Conservation (phyloP, 2,888 invertebrate genomes). For the Tiliacea citrago region DNA sequence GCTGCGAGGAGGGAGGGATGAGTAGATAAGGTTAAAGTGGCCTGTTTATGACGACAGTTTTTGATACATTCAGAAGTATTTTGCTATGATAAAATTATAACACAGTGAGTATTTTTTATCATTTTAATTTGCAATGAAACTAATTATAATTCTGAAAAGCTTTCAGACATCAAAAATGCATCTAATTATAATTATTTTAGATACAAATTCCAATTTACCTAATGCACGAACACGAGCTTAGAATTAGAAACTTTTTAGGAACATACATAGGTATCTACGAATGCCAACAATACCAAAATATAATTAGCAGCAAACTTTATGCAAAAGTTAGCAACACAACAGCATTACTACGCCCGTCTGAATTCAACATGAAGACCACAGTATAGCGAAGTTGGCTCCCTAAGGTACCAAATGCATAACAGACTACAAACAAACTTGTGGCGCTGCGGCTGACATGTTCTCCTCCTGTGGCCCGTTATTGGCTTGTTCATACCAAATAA, state of each 20-base stretch:
- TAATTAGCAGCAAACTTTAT: slow-evolving; percentile 62
- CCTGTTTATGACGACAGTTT: neutral
- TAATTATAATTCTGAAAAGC: neutral
- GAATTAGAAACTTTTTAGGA: slow-evolving; percentile 46
- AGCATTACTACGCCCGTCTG: slow-evolving; percentile 58
- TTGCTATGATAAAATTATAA: neutral
- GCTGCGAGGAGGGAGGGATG: neutral
- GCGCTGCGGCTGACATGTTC: slow-evolving; percentile 56
- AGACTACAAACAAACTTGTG: slow-evolving; percentile 62
- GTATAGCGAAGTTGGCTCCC: slow-evolving; percentile 63
- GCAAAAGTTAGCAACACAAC: slow-evolving; percentile 52
- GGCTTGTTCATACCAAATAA: slow-evolving; percentile 48
- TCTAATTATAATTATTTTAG: neutral
- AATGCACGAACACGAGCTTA: slow-evolving; percentile 51
- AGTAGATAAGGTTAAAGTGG: neutral
- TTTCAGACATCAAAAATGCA: neutral
- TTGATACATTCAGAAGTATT: neutral
- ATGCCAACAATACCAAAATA: slow-evolving; percentile 39
- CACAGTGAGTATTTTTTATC: neutral
- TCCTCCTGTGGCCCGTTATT: slow-evolving; percentile 52
- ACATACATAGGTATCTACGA: neutral
- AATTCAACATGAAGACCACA: slow-evolving; percentile 56
- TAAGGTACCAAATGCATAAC: slow-evolving; percentile 69
- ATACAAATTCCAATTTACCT: slow-evolving; percentile 45
- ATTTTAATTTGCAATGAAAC: neutral